Conservation (phyloP, 1,140 invertebrate genomes). For the Muscidifurax raptorellus region DNA sequence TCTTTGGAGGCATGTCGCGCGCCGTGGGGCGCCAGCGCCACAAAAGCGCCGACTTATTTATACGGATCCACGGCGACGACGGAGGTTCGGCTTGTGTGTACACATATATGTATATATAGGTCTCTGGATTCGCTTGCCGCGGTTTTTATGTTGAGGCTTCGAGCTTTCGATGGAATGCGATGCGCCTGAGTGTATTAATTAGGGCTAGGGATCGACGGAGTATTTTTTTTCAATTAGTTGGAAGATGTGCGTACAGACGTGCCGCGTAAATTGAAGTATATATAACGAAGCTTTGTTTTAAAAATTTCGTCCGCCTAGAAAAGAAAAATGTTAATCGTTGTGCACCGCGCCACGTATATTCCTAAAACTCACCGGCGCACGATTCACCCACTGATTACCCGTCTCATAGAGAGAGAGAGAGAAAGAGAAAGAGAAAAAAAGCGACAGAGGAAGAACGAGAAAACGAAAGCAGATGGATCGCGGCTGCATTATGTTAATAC, state of each 20-base stretch:
- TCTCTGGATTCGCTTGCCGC: neutral
- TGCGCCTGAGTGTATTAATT: neutral
- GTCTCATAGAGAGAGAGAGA: neutral
- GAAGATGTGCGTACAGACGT: too few relatives aligned
- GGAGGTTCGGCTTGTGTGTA: neutral
- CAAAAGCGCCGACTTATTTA: slow-evolving; percentile 64
- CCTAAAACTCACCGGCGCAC: neutral
- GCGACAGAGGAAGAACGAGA: neutral
- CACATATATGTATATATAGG: too few relatives aligned
- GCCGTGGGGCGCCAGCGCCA: slow-evolving; percentile 63
- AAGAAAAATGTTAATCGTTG: too few relatives aligned
- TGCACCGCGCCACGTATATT: neutral
- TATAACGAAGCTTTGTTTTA: too few relatives aligned
- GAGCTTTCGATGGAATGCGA: neutral
- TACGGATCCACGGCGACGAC: neutral
- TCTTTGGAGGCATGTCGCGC: slow-evolving; percentile 65
- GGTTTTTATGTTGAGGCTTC: neutral
- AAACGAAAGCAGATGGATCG: slow-evolving; percentile 47
- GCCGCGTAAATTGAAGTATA: too few relatives aligned
- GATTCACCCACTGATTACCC: neutral
- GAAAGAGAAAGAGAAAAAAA: neutral
- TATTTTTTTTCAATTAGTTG: too few relatives aligned
- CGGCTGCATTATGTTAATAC: slow-evolving; percentile 48
- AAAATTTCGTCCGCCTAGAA: too few relatives aligned
- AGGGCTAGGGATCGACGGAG: too few relatives aligned